Conservation (phyloP, 1,140 invertebrate species). For the Hyposmocoma kahamanoa region DNA sequence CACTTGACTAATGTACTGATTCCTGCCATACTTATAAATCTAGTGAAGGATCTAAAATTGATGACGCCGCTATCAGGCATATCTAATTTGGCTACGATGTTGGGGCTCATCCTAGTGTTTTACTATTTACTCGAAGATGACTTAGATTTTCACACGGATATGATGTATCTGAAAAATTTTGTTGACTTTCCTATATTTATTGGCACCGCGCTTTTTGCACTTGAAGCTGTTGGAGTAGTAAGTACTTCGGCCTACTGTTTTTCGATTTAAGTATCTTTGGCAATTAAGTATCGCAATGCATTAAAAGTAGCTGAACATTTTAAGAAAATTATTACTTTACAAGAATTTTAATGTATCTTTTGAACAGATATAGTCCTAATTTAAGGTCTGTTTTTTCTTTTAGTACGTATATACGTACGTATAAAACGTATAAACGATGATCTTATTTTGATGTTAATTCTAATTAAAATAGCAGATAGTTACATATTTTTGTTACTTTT, state of each 20-base stretch:
- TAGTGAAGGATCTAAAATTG: constrained; percentile 81
- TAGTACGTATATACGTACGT: neutral
- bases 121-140: constrained; percentile 79
- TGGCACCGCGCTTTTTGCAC: constrained; percentile 86
- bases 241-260: constrained; percentile 34
- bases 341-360: too few relatives aligned
- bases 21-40: constrained; percentile 82
- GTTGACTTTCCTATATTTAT: constrained; percentile 79
- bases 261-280: too few relatives aligned
- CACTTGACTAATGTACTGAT: constrained; percentile 80
- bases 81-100: constrained; percentile 80
- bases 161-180: constrained; percentile 43
- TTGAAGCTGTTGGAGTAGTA: constrained; percentile 88
- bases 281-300: too few relatives aligned
- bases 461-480: neutral
- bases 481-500: neutral
- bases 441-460: neutral
- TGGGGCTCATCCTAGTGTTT: constrained; percentile 81
- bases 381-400: too few relatives aligned
- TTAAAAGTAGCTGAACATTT: too few relatives aligned
- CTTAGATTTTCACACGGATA: constrained; percentile 64
- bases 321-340: too few relatives aligned
- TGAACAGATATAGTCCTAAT: too few relatives aligned
- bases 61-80: constrained; percentile 83
- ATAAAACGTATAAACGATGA: neutral